A percentile compares a stretch with the other conserved stretches of the same genome.
Conservation (phyloP, 2,888 invertebrate species). For the Arctia plantaginis region DNA sequence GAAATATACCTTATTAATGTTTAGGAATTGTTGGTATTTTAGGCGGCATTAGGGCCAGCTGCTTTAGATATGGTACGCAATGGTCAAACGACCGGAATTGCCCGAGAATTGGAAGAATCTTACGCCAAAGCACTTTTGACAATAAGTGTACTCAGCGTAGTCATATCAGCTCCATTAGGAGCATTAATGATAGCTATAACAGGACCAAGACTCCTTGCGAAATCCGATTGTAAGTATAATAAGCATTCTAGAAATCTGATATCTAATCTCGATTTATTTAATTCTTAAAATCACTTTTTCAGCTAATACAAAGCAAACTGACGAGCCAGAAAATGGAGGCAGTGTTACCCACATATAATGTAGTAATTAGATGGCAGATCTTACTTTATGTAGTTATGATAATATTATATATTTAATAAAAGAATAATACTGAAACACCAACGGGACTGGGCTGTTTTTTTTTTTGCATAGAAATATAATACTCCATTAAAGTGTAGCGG, state of each 20-base stretch:
- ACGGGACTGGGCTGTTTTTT: background rate
- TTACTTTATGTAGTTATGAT: background rate
- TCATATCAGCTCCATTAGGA: constrained; percentile 91
- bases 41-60: constrained; percentile 91
- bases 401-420: background rate
- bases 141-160: constrained; percentile 90
- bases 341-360: constrained; percentile 32
- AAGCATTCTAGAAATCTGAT: background rate
- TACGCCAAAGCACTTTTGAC: constrained; percentile 89
- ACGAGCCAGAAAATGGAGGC: constrained; percentile 35
- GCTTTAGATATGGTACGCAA: constrained; percentile 85
- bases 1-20: background rate
- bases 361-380: background rate
- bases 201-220: constrained; percentile 86
- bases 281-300: constrained; percentile 24
- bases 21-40: constrained; percentile 21
- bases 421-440: background rate
- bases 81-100: constrained; percentile 73
- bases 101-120: constrained; percentile 71
- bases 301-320: constrained; percentile 26
- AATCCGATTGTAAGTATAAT: constrained; percentile 57
- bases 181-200: constrained; percentile 89
- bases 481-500: background rate
- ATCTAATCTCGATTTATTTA: background rate
- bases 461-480: background rate